Evolutionary conservation across 2,888 invertebrate genomes (phyloP).

Genomic region (Phaedon cochleariae): DNA sequence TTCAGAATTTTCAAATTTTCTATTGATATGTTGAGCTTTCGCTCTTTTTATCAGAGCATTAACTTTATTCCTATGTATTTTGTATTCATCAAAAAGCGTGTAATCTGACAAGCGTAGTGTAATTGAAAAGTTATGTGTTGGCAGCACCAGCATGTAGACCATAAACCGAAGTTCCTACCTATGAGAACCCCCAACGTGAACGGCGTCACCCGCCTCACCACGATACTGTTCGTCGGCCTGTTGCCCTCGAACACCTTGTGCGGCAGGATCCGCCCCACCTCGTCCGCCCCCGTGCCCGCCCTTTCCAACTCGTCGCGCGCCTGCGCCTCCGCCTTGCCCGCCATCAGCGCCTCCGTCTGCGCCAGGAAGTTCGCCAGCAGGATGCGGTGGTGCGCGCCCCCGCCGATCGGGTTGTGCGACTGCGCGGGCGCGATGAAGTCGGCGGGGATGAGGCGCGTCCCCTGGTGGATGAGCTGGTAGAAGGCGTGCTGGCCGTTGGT

Average conservation of each 20-base stretch:
- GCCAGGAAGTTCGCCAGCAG: constrained; percentile 96
- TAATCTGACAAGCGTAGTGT: too few relatives aligned
- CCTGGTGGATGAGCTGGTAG: constrained; percentile 98
- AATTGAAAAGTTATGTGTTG: too few relatives aligned
- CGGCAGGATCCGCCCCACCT: constrained; percentile 82
- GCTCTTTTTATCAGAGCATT: too few relatives aligned
- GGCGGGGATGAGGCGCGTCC: constrained; percentile 84
- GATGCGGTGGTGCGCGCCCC: constrained; percentile 91
- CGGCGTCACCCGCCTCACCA: constrained; percentile 90
- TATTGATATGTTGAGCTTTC: too few relatives aligned
- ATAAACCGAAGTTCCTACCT: constrained; percentile 67
- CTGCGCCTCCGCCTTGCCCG: constrained; percentile 63
- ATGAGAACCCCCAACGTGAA: constrained; percentile 93
- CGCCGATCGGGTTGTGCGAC: constrained; percentile 86
- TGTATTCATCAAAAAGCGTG: too few relatives aligned
- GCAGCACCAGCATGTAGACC: too few relatives aligned
- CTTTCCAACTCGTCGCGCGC: constrained; percentile 83
- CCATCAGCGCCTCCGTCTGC: constrained; percentile 98
- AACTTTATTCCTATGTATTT: too few relatives aligned
- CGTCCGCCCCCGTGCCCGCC: constrained; percentile 77
- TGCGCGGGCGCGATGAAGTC: constrained; percentile 96
- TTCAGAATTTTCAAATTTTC: too few relatives aligned
- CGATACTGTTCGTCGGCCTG: constrained; percentile 95
- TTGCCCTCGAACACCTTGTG: constrained; percentile 98
- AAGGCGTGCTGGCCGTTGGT: constrained; percentile 99